These are phyloP conservation scores for Drosophila cyrtoloma DNA, from an alignment of 2,888 invertebrate genomes.

Conservation along the genomic window DNA sequence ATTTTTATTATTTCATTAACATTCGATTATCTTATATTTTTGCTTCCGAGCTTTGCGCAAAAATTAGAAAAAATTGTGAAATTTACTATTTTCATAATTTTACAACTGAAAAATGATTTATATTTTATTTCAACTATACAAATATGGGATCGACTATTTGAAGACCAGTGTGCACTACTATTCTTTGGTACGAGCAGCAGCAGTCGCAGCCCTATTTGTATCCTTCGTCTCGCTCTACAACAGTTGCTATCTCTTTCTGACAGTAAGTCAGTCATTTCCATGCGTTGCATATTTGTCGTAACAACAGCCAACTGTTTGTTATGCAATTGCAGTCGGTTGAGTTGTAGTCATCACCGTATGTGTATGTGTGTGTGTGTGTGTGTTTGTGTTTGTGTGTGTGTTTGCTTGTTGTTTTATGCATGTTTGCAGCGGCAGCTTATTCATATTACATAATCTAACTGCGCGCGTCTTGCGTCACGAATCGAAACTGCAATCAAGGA, in stretches of 20 bases:
- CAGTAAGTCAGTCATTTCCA: constrained; percentile 80
- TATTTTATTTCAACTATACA: background rate
- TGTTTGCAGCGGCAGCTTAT: constrained; percentile 68
- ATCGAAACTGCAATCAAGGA: constrained; percentile 72
- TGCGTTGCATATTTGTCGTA: constrained; percentile 82
- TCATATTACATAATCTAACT: constrained; percentile 78
- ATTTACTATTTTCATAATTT: background rate
- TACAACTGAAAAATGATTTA: background rate
- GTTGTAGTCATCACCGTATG: constrained; percentile 41
- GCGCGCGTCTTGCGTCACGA: constrained; percentile 77
- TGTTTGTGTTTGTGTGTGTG: constrained; percentile 16
- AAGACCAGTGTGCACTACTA: background rate
- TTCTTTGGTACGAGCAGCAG: background rate
- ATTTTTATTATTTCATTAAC: too few species aligned
- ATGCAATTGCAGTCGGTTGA: constrained; percentile 78
- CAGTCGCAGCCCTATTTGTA: background rate
- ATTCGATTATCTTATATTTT: too few species aligned
- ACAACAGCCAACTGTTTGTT: constrained; percentile 80
- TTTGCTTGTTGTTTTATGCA: constrained; percentile 46
- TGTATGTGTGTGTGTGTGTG: background rate
- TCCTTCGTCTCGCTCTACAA: constrained; percentile 18
- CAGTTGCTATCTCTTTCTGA: constrained; percentile 55
- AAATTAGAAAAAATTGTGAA: background rate
- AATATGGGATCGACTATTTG: background rate
- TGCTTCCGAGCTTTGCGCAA: too few species aligned